Percentiles rank a stretch among this genome's conserved stretches.
Evolutionary conservation across 1,140 invertebrate genomes (phyloP).

Genomic region (Drusus annulatus): DNA sequence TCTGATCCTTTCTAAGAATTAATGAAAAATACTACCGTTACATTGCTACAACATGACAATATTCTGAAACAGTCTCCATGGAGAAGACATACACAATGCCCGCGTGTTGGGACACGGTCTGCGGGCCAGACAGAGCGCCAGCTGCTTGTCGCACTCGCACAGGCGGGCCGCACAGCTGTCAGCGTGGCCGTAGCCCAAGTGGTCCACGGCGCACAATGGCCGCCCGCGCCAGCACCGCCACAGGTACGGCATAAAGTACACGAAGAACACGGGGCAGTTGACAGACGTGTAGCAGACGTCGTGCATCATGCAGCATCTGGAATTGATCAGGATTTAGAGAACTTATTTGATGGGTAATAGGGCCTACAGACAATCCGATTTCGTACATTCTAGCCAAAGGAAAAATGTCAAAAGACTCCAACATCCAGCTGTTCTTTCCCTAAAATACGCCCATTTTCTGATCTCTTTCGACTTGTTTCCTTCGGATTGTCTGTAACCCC

Average conservation of each 20-base stretch:
- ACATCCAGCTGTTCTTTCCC: too few relatives aligned
- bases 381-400: too few relatives aligned
- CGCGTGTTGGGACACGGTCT: constrained; percentile 83
- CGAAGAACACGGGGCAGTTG: constrained; percentile 84
- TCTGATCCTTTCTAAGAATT: too few relatives aligned
- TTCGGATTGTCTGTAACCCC: too few relatives aligned
- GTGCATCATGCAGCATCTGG: constrained; percentile 83
- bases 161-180: constrained; percentile 82
- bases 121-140: constrained; percentile 83
- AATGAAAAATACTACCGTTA: too few relatives aligned
- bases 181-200: constrained; percentile 74
- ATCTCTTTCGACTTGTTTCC: too few relatives aligned
- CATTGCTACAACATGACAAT: constrained; percentile 70
- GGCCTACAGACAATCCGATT: too few relatives aligned
- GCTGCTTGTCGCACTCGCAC: constrained; percentile 87
- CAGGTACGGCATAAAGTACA: constrained; percentile 90
- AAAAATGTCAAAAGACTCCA: too few relatives aligned
- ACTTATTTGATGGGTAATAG: too few relatives aligned
- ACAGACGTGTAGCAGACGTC: constrained; percentile 84
- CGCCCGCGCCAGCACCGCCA: constrained; percentile 87
- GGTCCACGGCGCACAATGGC: constrained; percentile 83
- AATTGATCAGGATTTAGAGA: constrained; percentile 52
- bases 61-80: constrained; percentile 82
- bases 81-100: constrained; percentile 80
- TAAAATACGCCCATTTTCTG: too few relatives aligned